Evolutionary conservation across 1,140 invertebrate genomes (phyloP).

Genomic region (Tenebrio molitor): DNA sequence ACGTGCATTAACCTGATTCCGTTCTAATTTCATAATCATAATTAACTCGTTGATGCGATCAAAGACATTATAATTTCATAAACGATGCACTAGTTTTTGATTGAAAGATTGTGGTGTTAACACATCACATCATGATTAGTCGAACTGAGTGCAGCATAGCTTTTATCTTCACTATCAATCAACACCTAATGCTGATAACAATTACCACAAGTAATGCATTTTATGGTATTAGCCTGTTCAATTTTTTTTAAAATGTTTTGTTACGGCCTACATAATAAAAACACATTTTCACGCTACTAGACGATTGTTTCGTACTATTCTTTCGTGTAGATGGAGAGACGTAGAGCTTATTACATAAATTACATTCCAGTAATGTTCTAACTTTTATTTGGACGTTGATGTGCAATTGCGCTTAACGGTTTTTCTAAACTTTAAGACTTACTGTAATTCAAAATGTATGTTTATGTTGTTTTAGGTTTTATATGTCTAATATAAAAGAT

Average conservation of each 20-base stretch:
- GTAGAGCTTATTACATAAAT: too few relatives aligned
- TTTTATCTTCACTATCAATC: neutral
- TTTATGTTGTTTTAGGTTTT: conserved; percentile 12
- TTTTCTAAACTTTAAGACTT: too few relatives aligned
- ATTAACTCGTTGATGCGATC: neutral
- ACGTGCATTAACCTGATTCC: too few relatives aligned
- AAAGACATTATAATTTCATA: conserved; percentile 6
- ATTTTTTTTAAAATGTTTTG: too few relatives aligned
- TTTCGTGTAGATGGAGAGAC: too few relatives aligned
- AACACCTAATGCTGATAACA: neutral
- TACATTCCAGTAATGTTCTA: too few relatives aligned
- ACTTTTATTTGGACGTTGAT: too few relatives aligned
- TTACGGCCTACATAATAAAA: too few relatives aligned
- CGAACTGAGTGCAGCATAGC: conserved; percentile 21
- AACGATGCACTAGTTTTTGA: conserved; percentile 7
- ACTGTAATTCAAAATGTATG: too few relatives aligned
- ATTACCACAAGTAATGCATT: conserved; percentile 10
- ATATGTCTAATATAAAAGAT: conserved; percentile 12
- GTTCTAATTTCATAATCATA: neutral
- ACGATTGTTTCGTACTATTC: too few relatives aligned
- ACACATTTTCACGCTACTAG: too few relatives aligned
- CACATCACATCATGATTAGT: conserved; percentile 14
- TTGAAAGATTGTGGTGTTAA: conserved; percentile 12
- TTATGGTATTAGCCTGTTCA: neutral
- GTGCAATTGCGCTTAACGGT: too few relatives aligned